A percentile compares a stretch with the other conserved stretches of the same genome.
phyloP scores from a whole-genome alignment of 2,797 vertebrate species.

The Hypotaenidia okinawae region DNA sequence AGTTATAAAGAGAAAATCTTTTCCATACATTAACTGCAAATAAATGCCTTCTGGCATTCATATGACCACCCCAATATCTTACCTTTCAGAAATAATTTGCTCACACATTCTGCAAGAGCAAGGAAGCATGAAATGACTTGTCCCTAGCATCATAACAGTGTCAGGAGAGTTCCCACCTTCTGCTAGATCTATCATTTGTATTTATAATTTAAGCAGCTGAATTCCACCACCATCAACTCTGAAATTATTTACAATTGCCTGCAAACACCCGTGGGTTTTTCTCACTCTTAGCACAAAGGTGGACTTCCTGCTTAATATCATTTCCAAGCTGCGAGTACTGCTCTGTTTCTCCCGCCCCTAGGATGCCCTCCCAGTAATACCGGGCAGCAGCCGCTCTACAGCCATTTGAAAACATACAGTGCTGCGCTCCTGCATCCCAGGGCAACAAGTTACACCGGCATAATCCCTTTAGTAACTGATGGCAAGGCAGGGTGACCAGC shows the following conservation, averaged over 20 bases:
- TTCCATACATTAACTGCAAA: not conserved
- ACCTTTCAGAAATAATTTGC: slow-evolving; percentile 43
- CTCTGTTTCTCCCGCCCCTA: not conserved
- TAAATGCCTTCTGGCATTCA: slow-evolving; percentile 10
- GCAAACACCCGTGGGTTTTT: not conserved
- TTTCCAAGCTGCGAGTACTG: not conserved
- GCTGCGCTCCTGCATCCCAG: not conserved
- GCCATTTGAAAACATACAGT: not conserved
- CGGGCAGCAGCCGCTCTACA: not conserved
- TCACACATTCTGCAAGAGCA: not conserved
- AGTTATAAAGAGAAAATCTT: not conserved
- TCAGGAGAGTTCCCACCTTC: not conserved
- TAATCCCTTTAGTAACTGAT: not conserved
- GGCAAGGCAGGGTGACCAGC: not conserved
- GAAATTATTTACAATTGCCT: not conserved
- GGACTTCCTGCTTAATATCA: not conserved
- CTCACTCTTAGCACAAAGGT: not conserved
- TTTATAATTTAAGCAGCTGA: slow-evolving; percentile 10
- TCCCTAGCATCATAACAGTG: not conserved
- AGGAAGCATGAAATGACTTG: slow-evolving; percentile 37
- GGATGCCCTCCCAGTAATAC: not conserved
- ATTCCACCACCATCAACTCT: not conserved
- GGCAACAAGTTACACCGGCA: not conserved
- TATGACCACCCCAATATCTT: not conserved
- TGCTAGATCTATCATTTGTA: not conserved